Evolutionary conservation across 2,113 vertebrate species (phyloP).

Genomic region (Labrus mixtus): DNA sequence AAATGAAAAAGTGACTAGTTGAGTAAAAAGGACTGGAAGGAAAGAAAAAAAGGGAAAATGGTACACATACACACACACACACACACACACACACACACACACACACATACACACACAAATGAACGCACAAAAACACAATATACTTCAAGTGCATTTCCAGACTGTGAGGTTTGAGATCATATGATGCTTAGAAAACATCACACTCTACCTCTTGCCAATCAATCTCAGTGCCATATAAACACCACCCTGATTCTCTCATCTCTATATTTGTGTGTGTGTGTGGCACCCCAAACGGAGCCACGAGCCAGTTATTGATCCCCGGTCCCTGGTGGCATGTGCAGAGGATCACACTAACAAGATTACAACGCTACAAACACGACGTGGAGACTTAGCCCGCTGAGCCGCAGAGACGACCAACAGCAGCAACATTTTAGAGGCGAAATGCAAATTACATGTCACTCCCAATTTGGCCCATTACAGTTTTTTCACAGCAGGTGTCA

Average conservation of each 20-base stretch:
- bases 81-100: no score
- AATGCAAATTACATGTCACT: slow-evolving; percentile 59
- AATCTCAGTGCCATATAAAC: slow-evolving; percentile 41
- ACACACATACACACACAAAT: neutral
- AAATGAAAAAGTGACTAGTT: neutral
- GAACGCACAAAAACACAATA: neutral
- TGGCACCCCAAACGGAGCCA: slow-evolving; percentile 48
- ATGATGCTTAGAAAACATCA: slow-evolving; percentile 26
- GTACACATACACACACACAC: neutral
- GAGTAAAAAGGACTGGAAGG: neutral
- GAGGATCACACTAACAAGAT: slow-evolving; percentile 76
- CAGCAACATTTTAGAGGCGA: slow-evolving; percentile 37
- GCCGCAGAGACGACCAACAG: slow-evolving; percentile 49
- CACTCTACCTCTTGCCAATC: slow-evolving; percentile 24
- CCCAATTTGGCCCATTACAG: slow-evolving; percentile 37
- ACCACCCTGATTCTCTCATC: slow-evolving; percentile 25
- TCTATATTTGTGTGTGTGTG: neutral
- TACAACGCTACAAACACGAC: slow-evolving; percentile 66
- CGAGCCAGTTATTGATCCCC: slow-evolving; percentile 75
- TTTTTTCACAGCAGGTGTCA: slow-evolving; percentile 52
- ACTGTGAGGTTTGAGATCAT: slow-evolving; percentile 29
- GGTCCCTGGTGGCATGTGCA: slow-evolving; percentile 60
- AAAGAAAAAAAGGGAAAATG: neutral
- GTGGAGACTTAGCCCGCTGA: slow-evolving; percentile 64
- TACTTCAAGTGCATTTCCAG: slow-evolving; percentile 8